Evolutionary conservation across 2,797 vertebrate species (phyloP).

Genomic region (Sebastes trivittatus): DNA sequence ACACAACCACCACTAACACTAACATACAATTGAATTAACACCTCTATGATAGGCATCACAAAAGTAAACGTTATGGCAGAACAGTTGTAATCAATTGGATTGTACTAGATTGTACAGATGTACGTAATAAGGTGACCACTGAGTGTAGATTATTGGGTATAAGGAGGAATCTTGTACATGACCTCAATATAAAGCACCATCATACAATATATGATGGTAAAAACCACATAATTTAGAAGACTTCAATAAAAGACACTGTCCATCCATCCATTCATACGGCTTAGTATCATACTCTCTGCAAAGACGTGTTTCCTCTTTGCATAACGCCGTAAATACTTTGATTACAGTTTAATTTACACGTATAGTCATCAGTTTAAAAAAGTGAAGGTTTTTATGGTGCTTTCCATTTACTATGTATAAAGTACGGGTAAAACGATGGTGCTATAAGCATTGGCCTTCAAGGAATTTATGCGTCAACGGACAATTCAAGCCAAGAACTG

Average conservation of each 20-base stretch:
- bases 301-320: neutral
- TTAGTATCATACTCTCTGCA: neutral
- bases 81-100: neutral
- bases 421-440: too few species aligned
- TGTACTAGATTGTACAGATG: neutral
- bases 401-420: neutral
- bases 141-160: neutral
- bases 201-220: neutral
- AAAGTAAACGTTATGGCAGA: neutral
- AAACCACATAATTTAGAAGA: neutral
- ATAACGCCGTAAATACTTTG: neutral
- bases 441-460: neutral
- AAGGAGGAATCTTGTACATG: neutral
- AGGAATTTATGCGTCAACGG: slow-evolving; percentile 8
- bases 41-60: neutral
- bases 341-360: neutral
- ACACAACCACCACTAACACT: neutral
- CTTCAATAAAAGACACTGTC: neutral
- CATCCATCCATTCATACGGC: neutral
- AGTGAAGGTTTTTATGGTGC: neutral
- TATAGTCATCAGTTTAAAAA: neutral
- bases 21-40: neutral
- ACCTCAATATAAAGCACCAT: neutral
- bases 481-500: neutral
- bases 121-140: neutral